These are phyloP conservation scores for Acrocephalus scirpaceus DNA, from an alignment of 2,797 vertebrate species.

Conservation along the genomic window DNA sequence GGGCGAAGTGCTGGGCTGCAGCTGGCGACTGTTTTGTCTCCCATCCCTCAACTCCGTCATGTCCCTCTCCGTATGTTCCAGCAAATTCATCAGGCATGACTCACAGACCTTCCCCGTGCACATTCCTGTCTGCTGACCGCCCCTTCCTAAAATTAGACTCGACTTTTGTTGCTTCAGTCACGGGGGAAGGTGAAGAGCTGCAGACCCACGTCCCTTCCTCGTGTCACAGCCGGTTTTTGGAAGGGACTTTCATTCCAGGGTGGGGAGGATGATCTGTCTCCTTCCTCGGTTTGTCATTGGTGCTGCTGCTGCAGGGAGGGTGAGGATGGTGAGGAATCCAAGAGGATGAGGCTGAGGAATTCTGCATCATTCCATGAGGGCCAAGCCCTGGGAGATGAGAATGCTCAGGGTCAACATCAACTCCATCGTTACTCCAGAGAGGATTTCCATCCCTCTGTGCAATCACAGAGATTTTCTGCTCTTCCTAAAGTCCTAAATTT, in stretches of 20 bases:
- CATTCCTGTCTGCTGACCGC: slow-evolving; percentile 54
- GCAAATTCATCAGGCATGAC: slow-evolving; percentile 53
- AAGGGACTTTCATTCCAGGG: not conserved
- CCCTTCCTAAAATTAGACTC: slow-evolving; percentile 63
- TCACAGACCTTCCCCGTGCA: slow-evolving; percentile 33
- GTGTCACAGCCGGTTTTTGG: not conserved
- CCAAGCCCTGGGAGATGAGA: not conserved
- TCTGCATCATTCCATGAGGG: not conserved
- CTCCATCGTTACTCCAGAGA: not conserved
- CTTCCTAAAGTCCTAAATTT: not conserved
- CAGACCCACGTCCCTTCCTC: not conserved
- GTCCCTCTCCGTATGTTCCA: slow-evolving; percentile 15
- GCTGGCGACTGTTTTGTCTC: slow-evolving; percentile 56
- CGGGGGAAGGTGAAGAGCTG: slow-evolving; percentile 15
- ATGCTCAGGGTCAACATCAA: accelerated
- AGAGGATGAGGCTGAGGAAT: not conserved
- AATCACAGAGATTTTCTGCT: not conserved
- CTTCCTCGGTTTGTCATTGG: not conserved
- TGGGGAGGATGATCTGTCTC: not conserved
- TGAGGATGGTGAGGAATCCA: not conserved
- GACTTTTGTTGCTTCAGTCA: not conserved
- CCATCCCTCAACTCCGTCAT: slow-evolving; percentile 10
- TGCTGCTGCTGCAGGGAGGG: not conserved
- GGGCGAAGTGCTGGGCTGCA: slow-evolving; percentile 7
- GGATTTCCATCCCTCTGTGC: not conserved